Evolutionary conservation across 2,797 vertebrate genomes (phyloP), one percentile per base, ranked within the genome.

Genomic region (Darevskia nairensis): DNA sequence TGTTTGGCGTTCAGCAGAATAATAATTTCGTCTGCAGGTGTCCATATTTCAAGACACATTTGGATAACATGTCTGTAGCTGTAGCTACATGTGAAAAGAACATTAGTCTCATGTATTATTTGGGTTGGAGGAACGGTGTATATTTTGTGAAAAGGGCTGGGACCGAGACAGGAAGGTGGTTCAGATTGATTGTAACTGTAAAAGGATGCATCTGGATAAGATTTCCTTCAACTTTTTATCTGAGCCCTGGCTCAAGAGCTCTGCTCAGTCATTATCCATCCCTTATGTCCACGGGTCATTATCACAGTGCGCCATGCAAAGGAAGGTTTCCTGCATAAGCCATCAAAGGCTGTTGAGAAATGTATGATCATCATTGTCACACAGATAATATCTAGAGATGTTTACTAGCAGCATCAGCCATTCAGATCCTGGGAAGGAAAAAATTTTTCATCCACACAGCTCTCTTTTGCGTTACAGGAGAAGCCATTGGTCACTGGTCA

Each of bases 221-320:
- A 55, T 8, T 76, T 92, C 84, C 90, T 91, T 87, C 29, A 29
- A 50, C 64, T 46, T n/a, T 0, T 0, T 85, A 92, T 85, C 79
- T 89, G 17, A 41, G 39, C 41, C 89, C 59, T 77, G n/a, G 27
- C 23, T 9, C 41, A 41, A 89, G 44, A 83, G n/a, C 32, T 66
- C 2, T 7, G 71, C 89, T 84, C 68, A 71, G 6, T 89, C 80
- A 59, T 72, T 69, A 77, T 8, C 72, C 13, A 32, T 10, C 80
- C 80, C 64, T 15, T 32, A 27, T 75, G 25, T 71, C 86, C 83
- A 74, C 6, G 84, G 74, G 0, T 79, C 72, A 78, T 64, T 89
- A 35, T 44, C 66, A 72, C 29, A 8, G 44, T 39, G 46, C 50
- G 89, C 64, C 85, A 88, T 2, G 39, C 80, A 66, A 69, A 82